phyloP scores from a whole-genome alignment of 2,888 invertebrate species.

The Drosophila kambysellisi region DNA sequence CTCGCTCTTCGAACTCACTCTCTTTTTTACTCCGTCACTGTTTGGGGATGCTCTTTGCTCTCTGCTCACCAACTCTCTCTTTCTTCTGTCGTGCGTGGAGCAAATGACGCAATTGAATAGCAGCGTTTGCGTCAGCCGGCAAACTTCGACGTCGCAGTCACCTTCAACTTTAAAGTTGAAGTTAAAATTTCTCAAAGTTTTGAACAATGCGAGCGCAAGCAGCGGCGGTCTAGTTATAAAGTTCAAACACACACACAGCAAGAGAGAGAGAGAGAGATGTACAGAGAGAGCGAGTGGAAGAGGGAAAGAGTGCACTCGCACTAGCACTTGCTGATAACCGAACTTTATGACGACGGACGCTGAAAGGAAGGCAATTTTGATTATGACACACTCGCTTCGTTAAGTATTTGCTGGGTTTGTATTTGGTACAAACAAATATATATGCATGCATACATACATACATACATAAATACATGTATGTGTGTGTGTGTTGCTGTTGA shows the following conservation, averaged over 20 bases:
- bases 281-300: too few species aligned
- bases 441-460: not conserved
- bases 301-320: slow-evolving; percentile 5
- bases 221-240: slow-evolving; percentile 26
- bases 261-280: not conserved
- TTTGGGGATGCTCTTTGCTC: not conserved
- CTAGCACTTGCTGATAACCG: slow-evolving; percentile 35
- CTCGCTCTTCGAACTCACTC: slow-evolving; percentile 6
- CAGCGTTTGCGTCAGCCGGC: slow-evolving; percentile 65
- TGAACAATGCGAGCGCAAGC: slow-evolving; percentile 8
- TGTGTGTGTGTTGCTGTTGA: slow-evolving; percentile 8
- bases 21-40: slow-evolving; percentile 12
- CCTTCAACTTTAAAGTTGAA: slow-evolving; percentile 35
- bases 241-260: slow-evolving; percentile 37
- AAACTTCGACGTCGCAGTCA: slow-evolving; percentile 14
- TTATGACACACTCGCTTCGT: slow-evolving; percentile 29
- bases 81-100: not conserved
- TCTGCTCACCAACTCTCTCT: not conserved
- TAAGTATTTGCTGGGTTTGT: slow-evolving; percentile 2
- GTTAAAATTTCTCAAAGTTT: slow-evolving; percentile 44
- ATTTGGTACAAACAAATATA: not conserved
- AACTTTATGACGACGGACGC: slow-evolving; percentile 20
- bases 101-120: slow-evolving; percentile 68
- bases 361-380: slow-evolving; percentile 8
- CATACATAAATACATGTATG: not conserved